Evolutionary conservation across 2,113 vertebrate genomes (phyloP), one percentile per base, ranked within the genome.

Genomic region (Marcusenius ussheri): DNA sequence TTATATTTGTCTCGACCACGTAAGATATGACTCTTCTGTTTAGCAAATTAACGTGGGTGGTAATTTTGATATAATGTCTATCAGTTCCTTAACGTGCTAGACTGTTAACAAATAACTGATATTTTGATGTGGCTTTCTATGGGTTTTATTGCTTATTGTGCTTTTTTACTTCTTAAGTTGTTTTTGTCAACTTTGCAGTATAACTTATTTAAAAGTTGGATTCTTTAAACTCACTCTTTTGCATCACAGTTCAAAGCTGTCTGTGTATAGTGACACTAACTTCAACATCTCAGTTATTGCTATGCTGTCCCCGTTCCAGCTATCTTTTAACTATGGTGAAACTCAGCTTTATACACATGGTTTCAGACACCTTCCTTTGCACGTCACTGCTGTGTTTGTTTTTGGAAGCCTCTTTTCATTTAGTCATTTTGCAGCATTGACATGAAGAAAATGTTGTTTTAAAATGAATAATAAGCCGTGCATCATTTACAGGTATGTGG

Each of bases 1-100:
- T 89, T 39, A 39, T 51, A 74, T 89, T 89, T 89, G 47, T 51
- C 47, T 89, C 62, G 70, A 35, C 31, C 47, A 9, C 35, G 70
- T 74, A 89, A 89, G 70, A 89, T 47, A 83, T 80, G 35, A 80
- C 35, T 80, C 74, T 80, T 35, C 74, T 80, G 74, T 80, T 80
- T 42, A 19, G 13, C 35, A 80, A 80, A 39, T 80, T 35, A 58
- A 66, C 39, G 39, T 88, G 87, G 58, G 56, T 80, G 74, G 56
- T n/a, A 62, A 27, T 88, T 88, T 66, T 88, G 19, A 88, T 88
- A 13, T 27, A 46, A 27, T 7, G 39, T 56, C 86, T n/a, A 46
- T 42, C 87, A 58, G 51, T 88, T 62, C 39, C 15, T 80, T 80
- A 80, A 80, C 15, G 1, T 80, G 15, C 74, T 42, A 42, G 35